Evolutionary conservation across 2,888 invertebrate species (phyloP).

Genomic region (Nemapogon koenigi): DNA sequence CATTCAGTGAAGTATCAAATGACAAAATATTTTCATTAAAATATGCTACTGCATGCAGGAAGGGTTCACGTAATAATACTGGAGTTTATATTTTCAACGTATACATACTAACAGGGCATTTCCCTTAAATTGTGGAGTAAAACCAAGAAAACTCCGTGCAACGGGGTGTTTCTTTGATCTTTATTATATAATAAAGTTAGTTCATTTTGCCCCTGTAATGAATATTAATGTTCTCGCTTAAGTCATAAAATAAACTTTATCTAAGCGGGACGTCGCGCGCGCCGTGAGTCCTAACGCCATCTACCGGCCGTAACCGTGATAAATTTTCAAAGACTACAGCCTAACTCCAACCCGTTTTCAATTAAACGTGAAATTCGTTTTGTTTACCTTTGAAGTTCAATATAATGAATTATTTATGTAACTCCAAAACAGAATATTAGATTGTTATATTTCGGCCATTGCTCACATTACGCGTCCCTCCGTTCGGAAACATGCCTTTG

Average conservation of each 20-base stretch:
- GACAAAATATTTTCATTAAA: too few species aligned
- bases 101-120: too few species aligned
- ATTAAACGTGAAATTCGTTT: conserved; percentile 47
- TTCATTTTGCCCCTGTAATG: conserved; percentile 57
- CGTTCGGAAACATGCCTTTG: conserved; percentile 6
- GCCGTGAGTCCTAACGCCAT: conserved; percentile 4
- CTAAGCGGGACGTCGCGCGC: conserved; percentile 40
- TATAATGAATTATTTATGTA: conserved; percentile 43
- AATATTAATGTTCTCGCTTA: conserved; percentile 60
- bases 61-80: too few species aligned
- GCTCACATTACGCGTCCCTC: conserved; percentile 1
- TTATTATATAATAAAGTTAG: conserved; percentile 59
- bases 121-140: too few species aligned
- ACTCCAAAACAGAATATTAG: conserved; percentile 18
- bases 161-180: conserved; percentile 36
- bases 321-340: conserved; percentile 53
- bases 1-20: too few species aligned
- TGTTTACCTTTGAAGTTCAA: conserved; percentile 43
- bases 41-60: too few species aligned
- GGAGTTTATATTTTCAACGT: too few species aligned
- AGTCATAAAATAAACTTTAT: conserved; percentile 62
- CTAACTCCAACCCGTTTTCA: conserved; percentile 50
- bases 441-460: conserved; percentile 4
- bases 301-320: conserved; percentile 19
- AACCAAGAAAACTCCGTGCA: too few species aligned